These are phyloP conservation scores for Stomatorhinus walkeri DNA, from an alignment of 2,797 vertebrate genomes.

Conservation along the genomic window DNA sequence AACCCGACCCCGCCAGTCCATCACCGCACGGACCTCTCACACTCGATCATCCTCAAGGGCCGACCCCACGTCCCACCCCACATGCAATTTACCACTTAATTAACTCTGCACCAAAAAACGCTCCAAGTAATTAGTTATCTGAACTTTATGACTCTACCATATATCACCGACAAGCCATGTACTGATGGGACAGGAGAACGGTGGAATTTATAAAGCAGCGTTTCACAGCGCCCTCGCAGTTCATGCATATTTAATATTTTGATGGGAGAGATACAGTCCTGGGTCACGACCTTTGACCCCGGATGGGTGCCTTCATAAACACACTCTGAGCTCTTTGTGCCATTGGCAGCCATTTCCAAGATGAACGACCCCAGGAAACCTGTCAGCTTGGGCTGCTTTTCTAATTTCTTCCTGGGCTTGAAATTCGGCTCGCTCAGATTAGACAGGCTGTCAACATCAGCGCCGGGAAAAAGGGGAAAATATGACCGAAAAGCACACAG, in stretches of 20 bases:
- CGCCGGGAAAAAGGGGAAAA: neutral
- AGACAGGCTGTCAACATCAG: neutral
- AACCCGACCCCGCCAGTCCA: neutral
- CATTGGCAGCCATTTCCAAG: neutral
- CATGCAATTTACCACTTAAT: slow-evolving; percentile 26
- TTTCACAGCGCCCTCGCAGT: neutral
- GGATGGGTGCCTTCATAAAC: neutral
- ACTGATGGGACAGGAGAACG: neutral
- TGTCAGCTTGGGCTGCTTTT: neutral
- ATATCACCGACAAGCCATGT: neutral
- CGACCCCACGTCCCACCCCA: neutral
- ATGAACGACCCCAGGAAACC: neutral
- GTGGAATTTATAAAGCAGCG: neutral
- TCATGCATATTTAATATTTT: neutral
- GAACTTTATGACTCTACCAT: slow-evolving; percentile 29
- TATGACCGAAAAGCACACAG: neutral
- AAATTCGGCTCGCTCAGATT: neutral
- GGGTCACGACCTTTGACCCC: neutral
- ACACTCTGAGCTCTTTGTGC: neutral
- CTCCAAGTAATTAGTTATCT: slow-evolving; percentile 34
- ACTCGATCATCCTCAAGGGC: neutral
- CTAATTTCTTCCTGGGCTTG: neutral
- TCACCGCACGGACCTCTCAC: neutral
- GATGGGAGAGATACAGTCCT: neutral
- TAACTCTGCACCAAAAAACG: slow-evolving; percentile 35